A percentile compares a stretch with the other conserved stretches of the same genome.
These are phyloP conservation scores for Silurus asotus DNA, from an alignment of 2,113 vertebrate species.

Conservation along the genomic window DNA sequence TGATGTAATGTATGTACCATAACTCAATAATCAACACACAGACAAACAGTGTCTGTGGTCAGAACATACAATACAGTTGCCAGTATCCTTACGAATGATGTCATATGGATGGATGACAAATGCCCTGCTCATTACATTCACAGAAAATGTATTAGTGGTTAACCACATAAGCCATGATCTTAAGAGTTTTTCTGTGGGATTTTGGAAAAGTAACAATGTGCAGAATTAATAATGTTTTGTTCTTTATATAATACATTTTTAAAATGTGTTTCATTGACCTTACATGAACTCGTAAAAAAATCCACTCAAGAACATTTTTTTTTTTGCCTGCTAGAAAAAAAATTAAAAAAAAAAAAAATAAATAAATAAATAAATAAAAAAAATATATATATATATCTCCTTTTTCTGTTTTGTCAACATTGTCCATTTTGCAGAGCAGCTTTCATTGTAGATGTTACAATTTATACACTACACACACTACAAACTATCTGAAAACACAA, in stretches of 20 bases:
- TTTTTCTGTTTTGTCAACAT: not conserved
- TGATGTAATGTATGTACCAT: not conserved
- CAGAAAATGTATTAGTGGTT: constrained; percentile 41
- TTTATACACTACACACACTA: not conserved
- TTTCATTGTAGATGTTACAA: not conserved
- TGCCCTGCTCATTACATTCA: constrained; percentile 44
- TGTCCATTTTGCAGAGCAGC: not conserved
- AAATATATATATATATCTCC: not conserved
- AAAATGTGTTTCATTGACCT: not conserved
- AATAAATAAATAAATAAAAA: no score
- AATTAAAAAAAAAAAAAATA: no score
- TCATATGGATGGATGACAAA: constrained; percentile 63
- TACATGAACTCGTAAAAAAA: constrained; percentile 8
- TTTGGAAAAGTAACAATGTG: constrained; percentile 21
- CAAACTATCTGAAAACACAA: not conserved
- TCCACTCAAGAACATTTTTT: not conserved
- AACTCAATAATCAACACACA: constrained; percentile 12
- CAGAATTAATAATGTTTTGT: constrained; percentile 3
- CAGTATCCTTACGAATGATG: constrained; percentile 61
- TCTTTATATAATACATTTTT: constrained; percentile 18
- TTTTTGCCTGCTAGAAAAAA: not conserved
- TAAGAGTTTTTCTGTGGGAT: constrained; percentile 4
- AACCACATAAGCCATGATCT: constrained; percentile 28
- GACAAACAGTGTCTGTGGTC: constrained; percentile 48
- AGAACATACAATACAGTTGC: constrained; percentile 55